Percentiles rank a stretch among this genome's conserved stretches.
Evolutionary conservation across 2,797 vertebrate genomes (phyloP).

Genomic region (Myotis pilosus): DNA sequence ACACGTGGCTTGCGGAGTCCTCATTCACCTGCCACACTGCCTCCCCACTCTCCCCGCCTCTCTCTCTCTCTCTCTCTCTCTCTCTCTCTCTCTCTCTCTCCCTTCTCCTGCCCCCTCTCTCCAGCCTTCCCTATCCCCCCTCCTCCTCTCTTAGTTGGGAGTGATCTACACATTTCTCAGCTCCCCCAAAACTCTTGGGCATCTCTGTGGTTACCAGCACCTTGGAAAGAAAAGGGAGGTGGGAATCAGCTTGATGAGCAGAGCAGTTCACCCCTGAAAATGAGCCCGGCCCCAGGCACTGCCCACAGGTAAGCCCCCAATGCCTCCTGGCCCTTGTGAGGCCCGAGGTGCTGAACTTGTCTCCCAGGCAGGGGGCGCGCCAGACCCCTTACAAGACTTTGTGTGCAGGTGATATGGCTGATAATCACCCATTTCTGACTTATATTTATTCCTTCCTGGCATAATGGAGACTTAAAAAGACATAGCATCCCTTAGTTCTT

Average conservation of each 20-base stretch:
- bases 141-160: background rate
- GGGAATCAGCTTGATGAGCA: background rate
- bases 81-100: background rate
- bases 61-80: background rate
- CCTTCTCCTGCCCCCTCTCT: too few species aligned
- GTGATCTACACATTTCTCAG: background rate
- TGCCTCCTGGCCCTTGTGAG: background rate
- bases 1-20: background rate
- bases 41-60: too few species aligned
- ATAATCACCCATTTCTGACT: too few species aligned
- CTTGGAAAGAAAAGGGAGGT: background rate
- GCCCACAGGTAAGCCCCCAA: rapidly evolving
- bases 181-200: background rate
- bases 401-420: too few species aligned
- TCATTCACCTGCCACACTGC: background rate
- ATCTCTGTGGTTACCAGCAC: background rate
- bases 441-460: background rate
- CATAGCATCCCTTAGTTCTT: background rate
- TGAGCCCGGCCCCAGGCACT: background rate
- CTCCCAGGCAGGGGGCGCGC: background rate
- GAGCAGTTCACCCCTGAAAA: background rate
- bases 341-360: background rate
- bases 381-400: background rate
- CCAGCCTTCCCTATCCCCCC: too few species aligned
- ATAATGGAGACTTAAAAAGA: background rate